Conservation (phyloP, 2,797 vertebrate genomes). For the Malurus leucopterus region DNA sequence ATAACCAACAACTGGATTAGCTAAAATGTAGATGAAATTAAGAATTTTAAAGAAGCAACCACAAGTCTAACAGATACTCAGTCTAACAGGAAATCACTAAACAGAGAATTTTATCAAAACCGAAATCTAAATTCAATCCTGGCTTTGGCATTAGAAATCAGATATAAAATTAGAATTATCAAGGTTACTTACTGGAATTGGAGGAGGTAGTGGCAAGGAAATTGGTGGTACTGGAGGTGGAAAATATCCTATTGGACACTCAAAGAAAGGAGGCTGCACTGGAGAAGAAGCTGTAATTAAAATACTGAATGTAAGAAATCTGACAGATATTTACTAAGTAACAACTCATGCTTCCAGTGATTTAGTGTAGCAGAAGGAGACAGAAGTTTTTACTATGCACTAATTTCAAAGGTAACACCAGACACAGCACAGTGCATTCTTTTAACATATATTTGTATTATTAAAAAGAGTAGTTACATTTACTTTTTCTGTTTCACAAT, state of each 20-base stretch:
- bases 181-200: conserved; percentile 75
- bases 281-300: conserved; percentile 81
- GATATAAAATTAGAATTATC: neutral
- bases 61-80: neutral
- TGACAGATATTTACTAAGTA: neutral
- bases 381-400: neutral
- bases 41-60: neutral
- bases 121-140: neutral
- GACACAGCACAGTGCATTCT: neutral
- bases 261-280: conserved; percentile 69
- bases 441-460: fast-evolving
- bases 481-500: neutral
- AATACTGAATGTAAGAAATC: neutral
- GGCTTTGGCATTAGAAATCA: neutral
- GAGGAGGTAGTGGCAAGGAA: conserved; percentile 69
- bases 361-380: neutral
- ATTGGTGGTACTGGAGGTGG: conserved; percentile 69
- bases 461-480: neutral
- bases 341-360: neutral
- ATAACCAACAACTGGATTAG: neutral
- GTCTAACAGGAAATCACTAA: neutral
- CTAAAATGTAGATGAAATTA: neutral
- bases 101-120: neutral
- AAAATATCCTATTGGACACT: conserved; percentile 69
- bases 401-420: neutral